Conservation (phyloP, 2,888 invertebrate species). For the Pediacus dermestoides region DNA sequence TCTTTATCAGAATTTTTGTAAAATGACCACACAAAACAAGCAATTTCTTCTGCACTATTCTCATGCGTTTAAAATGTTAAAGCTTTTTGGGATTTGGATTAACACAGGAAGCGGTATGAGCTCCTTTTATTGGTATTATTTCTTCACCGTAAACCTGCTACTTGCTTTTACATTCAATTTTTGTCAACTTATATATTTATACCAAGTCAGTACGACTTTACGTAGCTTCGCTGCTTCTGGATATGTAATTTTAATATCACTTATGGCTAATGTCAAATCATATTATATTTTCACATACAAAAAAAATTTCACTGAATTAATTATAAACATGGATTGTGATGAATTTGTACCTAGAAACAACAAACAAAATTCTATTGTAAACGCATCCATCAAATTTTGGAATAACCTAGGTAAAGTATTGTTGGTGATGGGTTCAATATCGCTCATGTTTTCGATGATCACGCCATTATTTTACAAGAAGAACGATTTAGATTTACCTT, state of each 20-base stretch:
- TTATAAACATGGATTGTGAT: conserved; percentile 10
- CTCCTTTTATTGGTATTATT: conserved; percentile 11
- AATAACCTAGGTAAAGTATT: conserved; percentile 15
- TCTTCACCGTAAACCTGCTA: conserved; percentile 11
- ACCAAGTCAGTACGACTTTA: conserved; percentile 6
- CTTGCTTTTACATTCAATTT: conserved; percentile 12
- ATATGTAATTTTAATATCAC: conserved; percentile 14
- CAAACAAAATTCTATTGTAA: conserved; percentile 11
- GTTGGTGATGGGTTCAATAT: conserved; percentile 12
- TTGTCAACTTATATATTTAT: conserved; percentile 6
- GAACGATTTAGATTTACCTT: conserved; percentile 14
- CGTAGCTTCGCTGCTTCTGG: conserved; percentile 12
- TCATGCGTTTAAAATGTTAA: too few relatives aligned
- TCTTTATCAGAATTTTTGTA: too few relatives aligned
- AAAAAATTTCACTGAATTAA: conserved; percentile 10
- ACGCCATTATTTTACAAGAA: conserved; percentile 23
- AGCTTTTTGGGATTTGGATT: conserved; percentile 15
- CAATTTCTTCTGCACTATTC: too few relatives aligned
- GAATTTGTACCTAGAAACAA: conserved; percentile 20
- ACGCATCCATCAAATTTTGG: conserved; percentile 13
- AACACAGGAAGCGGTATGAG: conserved; percentile 6
- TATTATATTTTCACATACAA: conserved; percentile 13
- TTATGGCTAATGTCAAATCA: conserved; percentile 14
- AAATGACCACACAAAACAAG: too few relatives aligned
- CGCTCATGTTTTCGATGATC: conserved; percentile 12